Evolutionary conservation across 2,888 invertebrate genomes (phyloP), one percentile per base, ranked within the genome.

Genomic region (Lysandra bellargus): DNA sequence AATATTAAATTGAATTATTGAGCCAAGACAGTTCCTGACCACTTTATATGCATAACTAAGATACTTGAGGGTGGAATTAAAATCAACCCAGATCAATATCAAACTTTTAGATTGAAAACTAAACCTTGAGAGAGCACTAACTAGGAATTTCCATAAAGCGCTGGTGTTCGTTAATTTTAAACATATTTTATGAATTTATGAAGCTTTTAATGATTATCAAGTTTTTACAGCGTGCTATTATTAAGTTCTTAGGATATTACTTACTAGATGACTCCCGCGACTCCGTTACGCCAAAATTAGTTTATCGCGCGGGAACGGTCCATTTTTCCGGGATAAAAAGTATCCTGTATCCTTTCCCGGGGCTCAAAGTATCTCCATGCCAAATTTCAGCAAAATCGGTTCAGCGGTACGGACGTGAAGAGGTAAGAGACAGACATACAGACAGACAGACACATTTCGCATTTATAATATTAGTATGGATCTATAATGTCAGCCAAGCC

Each of bases 21-120:
- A 53, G 57, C 53, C 57, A 53, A 80, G 78, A 72, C 79, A 79
- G 79, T 78, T 60, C 78, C 69, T 72, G 64, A 79, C 33, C 78
- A 78, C 76, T 79, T 74, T 80, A 73, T 78, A 80, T 80, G 78
- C 78, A 77, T 80, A 81, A 81, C 78, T 80, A 79, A 82, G 80
- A 81, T 80, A 80, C 79, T 74, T 57, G 76, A 80, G 80, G 80
- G 76, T 78, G 80, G 80, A 81, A 82, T 82, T 81, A 80, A 81
- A 80, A 80, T 80, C 79, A 75, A 80, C 80, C 72, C 80, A 81
- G 81, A 81, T 81, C 81, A 78, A 82, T 82, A 78, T 80, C 78
- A 61, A 75, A 83, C 81, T 82, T 83, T 83, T 80, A 82, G 80
- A 82, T 82, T 82, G 83, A 82, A 83, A 82, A 82, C 82, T 81